These are phyloP conservation scores for Metopia argyrocephala DNA, from an alignment of 2,888 invertebrate genomes.

Conservation along the genomic window DNA sequence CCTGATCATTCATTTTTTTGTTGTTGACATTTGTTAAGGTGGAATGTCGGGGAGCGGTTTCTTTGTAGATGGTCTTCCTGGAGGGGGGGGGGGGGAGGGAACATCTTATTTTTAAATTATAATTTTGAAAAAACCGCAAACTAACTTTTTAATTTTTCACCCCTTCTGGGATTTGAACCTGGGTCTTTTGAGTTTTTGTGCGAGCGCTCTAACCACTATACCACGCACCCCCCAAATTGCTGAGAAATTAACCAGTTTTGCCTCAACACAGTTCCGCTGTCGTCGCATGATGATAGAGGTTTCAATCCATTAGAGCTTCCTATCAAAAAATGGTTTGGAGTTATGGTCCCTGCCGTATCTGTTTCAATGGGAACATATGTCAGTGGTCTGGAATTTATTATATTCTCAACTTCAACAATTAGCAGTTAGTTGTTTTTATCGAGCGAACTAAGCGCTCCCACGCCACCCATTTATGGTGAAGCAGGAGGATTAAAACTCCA, in stretches of 20 bases:
- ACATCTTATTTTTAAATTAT: too few species aligned
- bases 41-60: too few species aligned
- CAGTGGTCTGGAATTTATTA: slow-evolving; percentile 65
- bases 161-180: too few species aligned
- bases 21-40: too few species aligned
- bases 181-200: too few species aligned
- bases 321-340: slow-evolving; percentile 43
- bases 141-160: too few species aligned
- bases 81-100: too few species aligned
- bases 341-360: slow-evolving; percentile 26
- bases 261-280: slow-evolving; percentile 13
- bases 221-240: too few species aligned
- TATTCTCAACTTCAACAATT: slow-evolving; percentile 47
- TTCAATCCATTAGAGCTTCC: slow-evolving; percentile 42
- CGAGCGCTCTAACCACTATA: too few species aligned
- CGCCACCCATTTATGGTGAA: slow-evolving; percentile 41
- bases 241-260: slow-evolving; percentile 33
- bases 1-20: too few species aligned
- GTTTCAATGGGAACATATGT: slow-evolving; percentile 41
- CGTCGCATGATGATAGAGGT: slow-evolving; percentile 34
- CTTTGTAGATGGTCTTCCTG: too few species aligned
- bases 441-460: slow-evolving; percentile 43
- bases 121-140: too few species aligned
- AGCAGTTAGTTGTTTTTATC: slow-evolving; percentile 47
- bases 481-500: slow-evolving; percentile 32